A percentile compares a stretch with the other conserved stretches of the same genome.
phyloP scores from a whole-genome alignment of 2,797 vertebrate species.

The Kryptopterus vitreolus region DNA sequence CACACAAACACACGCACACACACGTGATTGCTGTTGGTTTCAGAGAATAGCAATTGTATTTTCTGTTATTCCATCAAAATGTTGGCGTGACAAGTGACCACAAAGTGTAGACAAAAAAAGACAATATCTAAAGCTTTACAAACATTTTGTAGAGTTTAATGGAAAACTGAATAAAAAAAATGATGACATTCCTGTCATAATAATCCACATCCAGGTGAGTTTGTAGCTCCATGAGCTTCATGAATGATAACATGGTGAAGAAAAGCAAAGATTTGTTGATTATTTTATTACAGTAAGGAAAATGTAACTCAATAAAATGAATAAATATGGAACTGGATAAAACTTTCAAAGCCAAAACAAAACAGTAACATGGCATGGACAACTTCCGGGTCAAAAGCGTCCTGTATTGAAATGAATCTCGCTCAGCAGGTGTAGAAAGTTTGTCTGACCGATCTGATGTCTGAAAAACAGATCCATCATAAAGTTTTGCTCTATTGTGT shows the following conservation, averaged over 20 bases:
- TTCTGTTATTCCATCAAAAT: neutral
- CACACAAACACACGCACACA: too few relatives aligned
- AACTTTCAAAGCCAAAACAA: neutral
- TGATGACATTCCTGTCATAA: neutral
- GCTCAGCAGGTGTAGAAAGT: conserved; percentile 79
- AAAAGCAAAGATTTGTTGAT: neutral
- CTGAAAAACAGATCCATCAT: conserved; percentile 85
- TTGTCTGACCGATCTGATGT: conserved; percentile 78
- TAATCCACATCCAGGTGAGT: neutral
- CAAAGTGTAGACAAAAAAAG: neutral
- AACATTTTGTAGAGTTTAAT: neutral
- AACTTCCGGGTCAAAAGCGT: neutral
- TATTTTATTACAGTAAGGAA: neutral
- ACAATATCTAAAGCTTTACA: neutral
- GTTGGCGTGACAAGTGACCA: neutral
- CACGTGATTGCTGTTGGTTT: too few relatives aligned
- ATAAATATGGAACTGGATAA: neutral
- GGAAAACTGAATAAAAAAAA: neutral
- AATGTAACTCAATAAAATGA: neutral
- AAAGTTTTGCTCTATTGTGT: conserved; percentile 73
- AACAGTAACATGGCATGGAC: neutral
- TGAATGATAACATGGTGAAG: neutral
- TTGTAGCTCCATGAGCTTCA: neutral
- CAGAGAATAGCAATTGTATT: neutral
- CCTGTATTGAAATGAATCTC: conserved; percentile 71